Percentiles rank a stretch among this genome's conserved stretches.
These are phyloP conservation scores for Huso huso DNA, from an alignment of 2,797 vertebrate genomes.

Conservation along the genomic window DNA sequence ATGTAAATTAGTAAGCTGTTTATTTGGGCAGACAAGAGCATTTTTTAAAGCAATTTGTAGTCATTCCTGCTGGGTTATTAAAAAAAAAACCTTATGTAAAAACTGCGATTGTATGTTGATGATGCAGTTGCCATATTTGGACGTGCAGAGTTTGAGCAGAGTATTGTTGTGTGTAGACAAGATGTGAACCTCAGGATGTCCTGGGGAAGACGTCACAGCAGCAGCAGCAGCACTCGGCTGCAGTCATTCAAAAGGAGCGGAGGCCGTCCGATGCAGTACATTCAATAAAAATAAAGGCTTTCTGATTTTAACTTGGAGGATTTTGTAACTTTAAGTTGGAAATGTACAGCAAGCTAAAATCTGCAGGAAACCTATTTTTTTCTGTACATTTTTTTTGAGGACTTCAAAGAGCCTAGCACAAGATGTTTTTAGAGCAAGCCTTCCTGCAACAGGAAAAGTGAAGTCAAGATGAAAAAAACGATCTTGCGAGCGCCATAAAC, in stretches of 20 bases:
- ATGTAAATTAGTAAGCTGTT: no score
- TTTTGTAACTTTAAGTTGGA: neutral
- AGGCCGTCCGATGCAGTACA: neutral
- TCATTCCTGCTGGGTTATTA: no score
- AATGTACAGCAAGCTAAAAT: neutral
- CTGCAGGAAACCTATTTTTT: constrained; percentile 7
- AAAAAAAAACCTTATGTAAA: constrained; percentile 20
- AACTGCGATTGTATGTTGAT: constrained; percentile 64
- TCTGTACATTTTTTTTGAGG: neutral
- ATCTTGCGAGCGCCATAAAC: neutral
- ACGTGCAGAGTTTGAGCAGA: constrained; percentile 44
- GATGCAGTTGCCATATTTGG: constrained; percentile 68
- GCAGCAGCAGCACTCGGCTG: constrained; percentile 9
- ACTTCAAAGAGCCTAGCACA: constrained; percentile 32
- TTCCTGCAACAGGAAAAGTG: constrained; percentile 41
- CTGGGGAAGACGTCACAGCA: constrained; percentile 72
- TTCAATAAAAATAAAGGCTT: neutral
- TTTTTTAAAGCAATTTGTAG: no score
- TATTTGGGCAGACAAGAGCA: no score
- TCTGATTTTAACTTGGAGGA: neutral
- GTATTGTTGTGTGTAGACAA: constrained; percentile 74
- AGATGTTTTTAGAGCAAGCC: constrained; percentile 19
- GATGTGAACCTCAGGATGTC: constrained; percentile 94
- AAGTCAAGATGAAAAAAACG: constrained; percentile 9
- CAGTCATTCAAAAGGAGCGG: constrained; percentile 26